phyloP scores from a whole-genome alignment of 1,140 invertebrate genomes.

The Lordiphosa stackelbergi region DNA sequence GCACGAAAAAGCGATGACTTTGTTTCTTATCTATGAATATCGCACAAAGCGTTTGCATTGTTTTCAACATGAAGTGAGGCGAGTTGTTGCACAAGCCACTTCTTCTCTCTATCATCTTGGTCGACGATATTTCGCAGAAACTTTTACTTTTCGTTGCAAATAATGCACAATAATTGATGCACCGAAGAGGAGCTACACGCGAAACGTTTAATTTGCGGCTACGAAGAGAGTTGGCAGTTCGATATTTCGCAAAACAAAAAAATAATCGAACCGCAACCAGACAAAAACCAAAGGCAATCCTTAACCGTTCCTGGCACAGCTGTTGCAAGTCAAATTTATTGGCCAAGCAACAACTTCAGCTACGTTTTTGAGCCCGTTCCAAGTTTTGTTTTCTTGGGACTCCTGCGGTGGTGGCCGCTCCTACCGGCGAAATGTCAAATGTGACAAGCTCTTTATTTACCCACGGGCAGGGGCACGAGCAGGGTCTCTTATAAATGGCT shows the following conservation, averaged over 20 bases:
- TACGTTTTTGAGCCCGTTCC: slow-evolving; percentile 11
- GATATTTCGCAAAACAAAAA: slow-evolving; percentile 5
- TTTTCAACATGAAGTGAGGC: neutral
- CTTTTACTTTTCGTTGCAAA: slow-evolving; percentile 10
- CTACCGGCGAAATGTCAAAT: slow-evolving; percentile 11
- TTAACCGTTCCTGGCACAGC: slow-evolving; percentile 12
- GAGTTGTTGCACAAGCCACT: slow-evolving; percentile 1
- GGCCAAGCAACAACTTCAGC: slow-evolving; percentile 1
- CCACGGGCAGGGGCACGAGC: neutral
- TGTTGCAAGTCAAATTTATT: slow-evolving; percentile 15
- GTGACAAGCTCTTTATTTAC: slow-evolving; percentile 12
- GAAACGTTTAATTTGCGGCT: slow-evolving; percentile 8
- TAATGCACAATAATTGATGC: slow-evolving; percentile 3
- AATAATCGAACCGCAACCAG: slow-evolving; percentile 5
- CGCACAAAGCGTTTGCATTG: slow-evolving; percentile 6
- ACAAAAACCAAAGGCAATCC: slow-evolving; percentile 8
- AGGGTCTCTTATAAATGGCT: neutral
- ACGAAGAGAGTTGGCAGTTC: neutral
- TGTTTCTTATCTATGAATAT: slow-evolving; percentile 8
- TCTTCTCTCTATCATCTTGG: neutral
- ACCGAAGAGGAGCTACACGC: slow-evolving; percentile 14
- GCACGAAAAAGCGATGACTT: slow-evolving; percentile 2
- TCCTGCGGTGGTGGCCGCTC: slow-evolving; percentile 5
- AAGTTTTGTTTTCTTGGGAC: slow-evolving; percentile 10
- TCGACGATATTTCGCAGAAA: neutral